Conservation (phyloP, 2,113 vertebrate genomes). For the Galeopterus variegatus region DNA sequence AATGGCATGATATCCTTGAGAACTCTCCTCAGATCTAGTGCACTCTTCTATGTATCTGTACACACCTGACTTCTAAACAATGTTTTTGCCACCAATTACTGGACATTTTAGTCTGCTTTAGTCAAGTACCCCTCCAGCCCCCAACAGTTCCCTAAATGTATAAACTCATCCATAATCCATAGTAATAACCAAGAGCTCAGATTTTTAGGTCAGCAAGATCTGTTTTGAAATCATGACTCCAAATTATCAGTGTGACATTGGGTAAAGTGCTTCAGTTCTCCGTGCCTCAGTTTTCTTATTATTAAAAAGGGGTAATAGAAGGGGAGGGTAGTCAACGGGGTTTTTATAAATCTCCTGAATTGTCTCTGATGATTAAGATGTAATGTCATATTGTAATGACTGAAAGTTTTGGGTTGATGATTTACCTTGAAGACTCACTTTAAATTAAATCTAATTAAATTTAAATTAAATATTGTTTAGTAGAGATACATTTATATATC, state of each 20-base stretch:
- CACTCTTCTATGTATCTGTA: neutral
- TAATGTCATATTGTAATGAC: neutral
- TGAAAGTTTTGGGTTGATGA: neutral
- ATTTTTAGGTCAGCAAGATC: neutral
- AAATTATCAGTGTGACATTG: neutral
- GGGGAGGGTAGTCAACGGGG: too few relatives aligned
- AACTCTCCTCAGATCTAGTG: neutral
- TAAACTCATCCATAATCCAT: neutral
- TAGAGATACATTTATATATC: neutral
- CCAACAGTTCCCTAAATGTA: neutral
- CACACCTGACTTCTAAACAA: neutral
- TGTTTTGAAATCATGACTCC: neutral
- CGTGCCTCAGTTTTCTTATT: slow-evolving; percentile 3
- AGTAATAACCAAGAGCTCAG: neutral
- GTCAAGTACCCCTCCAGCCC: neutral
- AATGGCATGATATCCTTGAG: neutral
- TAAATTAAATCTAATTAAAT: slow-evolving; percentile 3
- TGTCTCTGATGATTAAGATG: neutral
- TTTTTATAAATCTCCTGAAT: neutral
- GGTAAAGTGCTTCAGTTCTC: neutral
- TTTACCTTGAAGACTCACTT: slow-evolving; percentile 56
- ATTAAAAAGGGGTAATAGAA: neutral
- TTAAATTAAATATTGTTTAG: slow-evolving; percentile 40
- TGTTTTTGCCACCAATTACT: neutral
- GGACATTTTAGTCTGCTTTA: neutral